These are phyloP conservation scores for Helobdella robusta DNA, from an alignment of 2,888 invertebrate species.

Conservation along the genomic window DNA sequence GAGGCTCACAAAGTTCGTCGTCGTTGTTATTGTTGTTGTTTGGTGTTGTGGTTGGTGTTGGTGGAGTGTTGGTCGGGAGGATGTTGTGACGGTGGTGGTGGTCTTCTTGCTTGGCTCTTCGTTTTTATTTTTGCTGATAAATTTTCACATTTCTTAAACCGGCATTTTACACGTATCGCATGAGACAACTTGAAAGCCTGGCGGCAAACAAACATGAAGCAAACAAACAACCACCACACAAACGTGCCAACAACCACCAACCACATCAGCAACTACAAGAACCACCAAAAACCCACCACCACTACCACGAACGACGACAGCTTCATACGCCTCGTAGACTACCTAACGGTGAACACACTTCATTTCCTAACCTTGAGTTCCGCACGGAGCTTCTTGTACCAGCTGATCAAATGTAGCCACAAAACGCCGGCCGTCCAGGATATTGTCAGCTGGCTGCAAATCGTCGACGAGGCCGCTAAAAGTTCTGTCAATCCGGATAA, in stretches of 20 bases:
- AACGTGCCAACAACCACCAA: background rate
- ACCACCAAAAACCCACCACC: background rate
- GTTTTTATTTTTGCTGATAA: too few species aligned
- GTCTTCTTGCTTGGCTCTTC: too few species aligned
- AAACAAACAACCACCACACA: background rate
- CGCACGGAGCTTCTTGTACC: slow-evolving; percentile 48
- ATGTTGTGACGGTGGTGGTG: too few species aligned
- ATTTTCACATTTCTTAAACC: too few species aligned
- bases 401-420: slow-evolving; percentile 30
- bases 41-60: background rate
- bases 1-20: slow-evolving; percentile 62
- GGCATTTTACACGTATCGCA: too few species aligned
- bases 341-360: slow-evolving; percentile 50
- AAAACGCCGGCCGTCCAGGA: background rate
- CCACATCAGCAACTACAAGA: background rate
- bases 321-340: slow-evolving; percentile 50
- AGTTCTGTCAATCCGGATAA: slow-evolving; percentile 19
- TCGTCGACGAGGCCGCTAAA: slow-evolving; percentile 11
- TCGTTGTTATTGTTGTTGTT: background rate
- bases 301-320: slow-evolving; percentile 36
- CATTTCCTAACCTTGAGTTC: slow-evolving; percentile 50
- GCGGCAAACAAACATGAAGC: background rate
- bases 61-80: background rate
- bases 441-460: slow-evolving; percentile 13
- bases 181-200: too few species aligned